phyloP scores from a whole-genome alignment of 2,113 vertebrate species.

The Paracanthobrama guichenoti region DNA sequence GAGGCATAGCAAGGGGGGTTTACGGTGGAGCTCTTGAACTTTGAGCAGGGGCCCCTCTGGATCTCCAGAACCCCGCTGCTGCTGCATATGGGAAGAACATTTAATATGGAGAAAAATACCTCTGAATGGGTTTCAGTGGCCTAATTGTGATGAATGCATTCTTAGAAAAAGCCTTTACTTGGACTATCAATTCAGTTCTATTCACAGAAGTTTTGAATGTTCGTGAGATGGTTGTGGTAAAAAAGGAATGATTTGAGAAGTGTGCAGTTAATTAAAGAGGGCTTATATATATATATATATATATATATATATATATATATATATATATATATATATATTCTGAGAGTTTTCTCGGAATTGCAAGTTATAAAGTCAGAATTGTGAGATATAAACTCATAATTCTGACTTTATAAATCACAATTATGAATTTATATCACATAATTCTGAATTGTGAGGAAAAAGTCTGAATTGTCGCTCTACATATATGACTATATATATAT shows the following conservation, averaged over 20 bases:
- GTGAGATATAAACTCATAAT: no score
- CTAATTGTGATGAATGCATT: constrained; percentile 1
- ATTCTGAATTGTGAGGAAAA: no score
- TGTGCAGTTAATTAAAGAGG: no score
- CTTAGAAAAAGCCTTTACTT: constrained; percentile 5
- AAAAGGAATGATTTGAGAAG: background rate
- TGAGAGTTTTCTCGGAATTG: no score
- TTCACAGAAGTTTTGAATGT: constrained; percentile 6
- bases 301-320: no score
- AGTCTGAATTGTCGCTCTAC: no score
- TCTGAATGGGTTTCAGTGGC: constrained; percentile 1
- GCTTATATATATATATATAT: no score
- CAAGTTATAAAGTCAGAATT: no score
- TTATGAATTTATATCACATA: no score
- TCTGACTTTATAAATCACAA: no score
- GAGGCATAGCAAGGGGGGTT: background rate
- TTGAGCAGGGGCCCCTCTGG: constrained; percentile 18
- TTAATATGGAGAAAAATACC: constrained; percentile 27
- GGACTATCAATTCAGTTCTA: background rate
- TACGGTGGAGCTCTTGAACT: constrained; percentile 28
- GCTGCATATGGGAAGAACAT: constrained; percentile 4
- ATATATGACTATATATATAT: no score
- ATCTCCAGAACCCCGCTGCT: constrained; percentile 13
- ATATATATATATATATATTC: no score
- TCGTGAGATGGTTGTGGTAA: background rate